Evolutionary conservation across 2,113 vertebrate genomes (phyloP), one percentile per base, ranked within the genome.

Genomic region (Tringa solitaria): DNA sequence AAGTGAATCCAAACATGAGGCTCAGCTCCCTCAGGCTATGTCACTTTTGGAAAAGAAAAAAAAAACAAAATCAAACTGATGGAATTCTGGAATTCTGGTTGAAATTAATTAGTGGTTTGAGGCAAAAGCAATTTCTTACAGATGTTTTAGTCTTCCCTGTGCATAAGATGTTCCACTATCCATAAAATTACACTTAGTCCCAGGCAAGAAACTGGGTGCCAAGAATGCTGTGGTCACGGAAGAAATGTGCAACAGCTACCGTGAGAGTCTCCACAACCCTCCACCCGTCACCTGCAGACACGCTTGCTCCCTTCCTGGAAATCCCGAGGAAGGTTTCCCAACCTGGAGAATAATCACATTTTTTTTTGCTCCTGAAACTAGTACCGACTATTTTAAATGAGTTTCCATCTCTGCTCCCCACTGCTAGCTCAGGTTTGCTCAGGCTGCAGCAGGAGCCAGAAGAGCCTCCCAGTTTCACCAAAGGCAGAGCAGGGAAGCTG

Each of bases 1-100:
- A 14, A 39, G 12, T 1, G 26, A 83, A 60, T 16, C 18, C 43
- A 14, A 24, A 45, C 19, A 39, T 0, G 0, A 50, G n/a, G 26
- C 48, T 84, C 81, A 28, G 46, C 57, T 91, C 51, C 53, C 61
- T 23, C 28, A 45, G 60, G 48, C 73, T 87, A 41, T 39, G n/a
- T 6, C 39, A 53, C 28, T 61, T 17, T 32, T 60, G 41, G 4
- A 14, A 82, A 61, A 87, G 22, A 22, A 46, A 46, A 21, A 22
- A 46, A 18, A 53, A 23, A 5, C 7, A 12, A 11, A 14, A 82
- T n/a, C n/a, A 87, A 32, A 28, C 14, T 8, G 37, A 46, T 43
- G 14, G 41, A 43, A 43, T 43, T 43, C 41, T 16, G 32, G 50
- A 67, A 74, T 82, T 75, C 33, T 48, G 46, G 3, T 75, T 41